Evolutionary conservation across 2,113 vertebrate genomes (phyloP).

Genomic region (Tiliqua scincoides): DNA sequence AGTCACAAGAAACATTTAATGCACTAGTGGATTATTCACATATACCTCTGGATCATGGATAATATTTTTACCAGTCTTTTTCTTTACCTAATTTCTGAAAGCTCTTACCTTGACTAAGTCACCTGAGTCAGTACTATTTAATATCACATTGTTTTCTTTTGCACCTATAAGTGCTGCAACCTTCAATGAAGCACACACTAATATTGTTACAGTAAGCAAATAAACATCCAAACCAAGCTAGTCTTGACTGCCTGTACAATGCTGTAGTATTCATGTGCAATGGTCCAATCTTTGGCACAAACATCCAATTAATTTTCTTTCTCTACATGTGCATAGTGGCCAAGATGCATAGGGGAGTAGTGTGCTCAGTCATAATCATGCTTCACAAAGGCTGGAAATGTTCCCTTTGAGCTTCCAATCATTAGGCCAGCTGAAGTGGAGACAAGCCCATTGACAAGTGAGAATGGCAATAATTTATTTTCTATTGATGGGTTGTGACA

Average conservation of each 20-base stretch:
- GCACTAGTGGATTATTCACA: background rate
- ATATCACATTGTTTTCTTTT: conserved; percentile 43
- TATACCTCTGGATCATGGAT: background rate
- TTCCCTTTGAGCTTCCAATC: conserved; percentile 80
- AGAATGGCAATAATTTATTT: conserved; percentile 97
- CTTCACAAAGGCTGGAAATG: conserved; percentile 77
- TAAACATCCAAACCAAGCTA: conserved; percentile 66
- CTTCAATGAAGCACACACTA: conserved; percentile 56
- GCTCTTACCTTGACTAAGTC: conserved; percentile 60
- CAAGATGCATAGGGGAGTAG: conserved; percentile 67
- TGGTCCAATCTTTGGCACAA: conserved; percentile 74
- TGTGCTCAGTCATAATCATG: conserved; percentile 73
- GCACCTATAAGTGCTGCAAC: conserved; percentile 35
- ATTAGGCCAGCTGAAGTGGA: conserved; percentile 78
- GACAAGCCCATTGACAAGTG: conserved; percentile 89
- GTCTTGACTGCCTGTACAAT: conserved; percentile 69
- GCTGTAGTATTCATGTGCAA: conserved; percentile 66
- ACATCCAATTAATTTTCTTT: conserved; percentile 79
- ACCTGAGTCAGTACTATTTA: conserved; percentile 52
- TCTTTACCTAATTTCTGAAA: conserved; percentile 59
- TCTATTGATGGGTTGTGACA: conserved; percentile 94
- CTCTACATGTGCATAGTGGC: conserved; percentile 76
- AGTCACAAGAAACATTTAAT: background rate
- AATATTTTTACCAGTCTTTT: background rate
- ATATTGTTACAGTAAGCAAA: conserved; percentile 67